Conservation (phyloP, 2,888 invertebrate genomes). For the Cataglyphis cursor region DNA sequence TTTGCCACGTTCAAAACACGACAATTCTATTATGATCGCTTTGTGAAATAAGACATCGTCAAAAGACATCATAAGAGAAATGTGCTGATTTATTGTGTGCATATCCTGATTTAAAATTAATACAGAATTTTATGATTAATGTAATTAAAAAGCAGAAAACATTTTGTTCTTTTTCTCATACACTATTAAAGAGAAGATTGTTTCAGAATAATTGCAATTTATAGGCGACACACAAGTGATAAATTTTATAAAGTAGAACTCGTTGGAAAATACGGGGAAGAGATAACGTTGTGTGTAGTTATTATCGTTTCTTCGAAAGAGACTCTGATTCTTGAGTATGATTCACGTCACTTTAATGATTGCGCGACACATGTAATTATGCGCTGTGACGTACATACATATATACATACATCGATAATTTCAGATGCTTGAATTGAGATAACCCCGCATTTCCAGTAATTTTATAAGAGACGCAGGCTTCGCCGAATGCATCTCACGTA, state of each 20-base stretch:
- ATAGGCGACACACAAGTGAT: neutral
- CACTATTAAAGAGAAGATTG: neutral
- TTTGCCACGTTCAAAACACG: slow-evolving; percentile 60
- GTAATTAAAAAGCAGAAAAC: neutral
- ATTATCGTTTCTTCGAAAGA: slow-evolving; percentile 68
- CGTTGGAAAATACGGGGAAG: neutral
- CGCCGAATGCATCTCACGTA: neutral
- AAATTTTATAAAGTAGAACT: neutral
- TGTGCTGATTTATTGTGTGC: neutral
- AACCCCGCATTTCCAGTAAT: slow-evolving; percentile 53
- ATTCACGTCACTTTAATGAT: slow-evolving; percentile 52
- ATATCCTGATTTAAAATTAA: neutral
- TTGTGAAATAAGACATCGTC: neutral
- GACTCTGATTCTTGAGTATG: slow-evolving; percentile 55
- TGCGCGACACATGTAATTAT: slow-evolving; percentile 33
- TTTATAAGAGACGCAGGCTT: slow-evolving; percentile 35
- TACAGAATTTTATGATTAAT: slow-evolving; percentile 9
- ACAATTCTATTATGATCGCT: slow-evolving; percentile 49
- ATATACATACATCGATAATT: slow-evolving; percentile 25
- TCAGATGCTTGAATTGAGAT: slow-evolving; percentile 44
- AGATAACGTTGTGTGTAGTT: slow-evolving; percentile 15
- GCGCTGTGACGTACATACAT: neutral
- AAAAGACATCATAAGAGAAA: slow-evolving; percentile 7
- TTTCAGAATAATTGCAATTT: neutral
- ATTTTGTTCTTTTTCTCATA: neutral